Base-by-base conservation (phyloP, 2,797 vertebrate species). In the Danionella dracula region DNA sequence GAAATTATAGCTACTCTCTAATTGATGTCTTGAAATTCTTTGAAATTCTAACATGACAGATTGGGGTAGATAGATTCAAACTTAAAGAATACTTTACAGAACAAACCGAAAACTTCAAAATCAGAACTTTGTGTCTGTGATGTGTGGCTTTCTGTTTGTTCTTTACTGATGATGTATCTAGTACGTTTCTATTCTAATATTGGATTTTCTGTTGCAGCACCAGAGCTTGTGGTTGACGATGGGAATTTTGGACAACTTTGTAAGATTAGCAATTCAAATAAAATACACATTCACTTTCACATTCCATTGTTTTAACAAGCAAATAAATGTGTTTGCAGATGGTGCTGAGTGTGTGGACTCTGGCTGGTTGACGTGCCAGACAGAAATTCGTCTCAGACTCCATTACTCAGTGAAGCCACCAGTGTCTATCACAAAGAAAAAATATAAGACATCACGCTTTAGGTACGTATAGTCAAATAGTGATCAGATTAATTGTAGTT, bases 331-430 rank as follows among this genome's bases (percentile, higher is more conserved):
- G 4, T 67, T 15, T 74, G 4, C 74, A 99, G 97, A 93, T 81
- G 91, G 88, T 55, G 67, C 90, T 73, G 84, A 90, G 61, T 93
- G 86, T 79, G 77, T 97, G 67, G 97, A 99, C 88, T 86, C 89
- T 29, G 97, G 96, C 42, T 99, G 96, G 95, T 90, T 99, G 74
- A 98, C 97, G 0, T 95, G 94, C 82, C 97, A 99, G 81, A 95
- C 95, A 65, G 96, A 99, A 86, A 92, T 99, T 72, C 93, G 96
- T 54, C 84, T 99, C 61, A 92, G 96, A 42, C 88, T 99, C 69
- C 96, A 99, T 90, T 90, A 90, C 81, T 98, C 95, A 50, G 91
- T 94, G 78, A 92, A 83, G 79, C 76, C 90, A 45, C 93, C 97
- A 4, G 93, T 99, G 55, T 91, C 92, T 21, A 97, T 99, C 76